These are phyloP conservation scores for Setipinna tenuifilis DNA, from an alignment of 2,797 vertebrate species.

Conservation along the genomic window DNA sequence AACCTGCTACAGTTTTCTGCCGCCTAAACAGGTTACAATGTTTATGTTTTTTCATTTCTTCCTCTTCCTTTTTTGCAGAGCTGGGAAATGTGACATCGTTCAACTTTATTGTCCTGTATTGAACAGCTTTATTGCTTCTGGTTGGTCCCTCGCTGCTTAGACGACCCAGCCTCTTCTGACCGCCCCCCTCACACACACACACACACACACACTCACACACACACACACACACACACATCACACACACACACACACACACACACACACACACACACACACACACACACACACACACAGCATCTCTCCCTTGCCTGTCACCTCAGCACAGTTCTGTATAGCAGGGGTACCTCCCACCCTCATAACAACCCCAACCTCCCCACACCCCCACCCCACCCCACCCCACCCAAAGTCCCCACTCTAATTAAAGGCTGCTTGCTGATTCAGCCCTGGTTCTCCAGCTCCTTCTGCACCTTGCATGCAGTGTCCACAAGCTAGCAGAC, in stretches of 20 bases:
- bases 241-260: too few relatives aligned
- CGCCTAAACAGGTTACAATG: constrained; percentile 73
- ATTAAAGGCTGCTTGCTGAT: constrained; percentile 77
- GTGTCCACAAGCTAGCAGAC: not conserved
- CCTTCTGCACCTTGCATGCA: constrained; percentile 7
- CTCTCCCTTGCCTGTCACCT: constrained; percentile 49
- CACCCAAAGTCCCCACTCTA: constrained; percentile 68
- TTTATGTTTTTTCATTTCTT: not conserved
- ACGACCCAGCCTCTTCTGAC: constrained; percentile 57
- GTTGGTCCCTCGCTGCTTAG: constrained; percentile 65
- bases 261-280: too few relatives aligned
- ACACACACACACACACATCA: too few relatives aligned
- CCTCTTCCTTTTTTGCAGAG: constrained; percentile 49
- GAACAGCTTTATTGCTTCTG: constrained; percentile 76
- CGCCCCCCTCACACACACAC: not conserved
- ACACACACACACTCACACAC: too few relatives aligned
- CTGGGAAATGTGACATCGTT: constrained; percentile 72
- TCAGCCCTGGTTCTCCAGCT: constrained; percentile 63
- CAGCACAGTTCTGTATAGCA: constrained; percentile 21
- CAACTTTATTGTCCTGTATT: constrained; percentile 73
- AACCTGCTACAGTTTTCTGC: constrained; percentile 69
- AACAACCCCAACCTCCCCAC: too few relatives aligned
- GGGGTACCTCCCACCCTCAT: not conserved
- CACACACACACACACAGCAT: too few relatives aligned
- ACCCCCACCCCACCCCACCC: constrained; percentile 41